phyloP scores from a whole-genome alignment of 2,888 invertebrate species.

The Diadromus collaris region DNA sequence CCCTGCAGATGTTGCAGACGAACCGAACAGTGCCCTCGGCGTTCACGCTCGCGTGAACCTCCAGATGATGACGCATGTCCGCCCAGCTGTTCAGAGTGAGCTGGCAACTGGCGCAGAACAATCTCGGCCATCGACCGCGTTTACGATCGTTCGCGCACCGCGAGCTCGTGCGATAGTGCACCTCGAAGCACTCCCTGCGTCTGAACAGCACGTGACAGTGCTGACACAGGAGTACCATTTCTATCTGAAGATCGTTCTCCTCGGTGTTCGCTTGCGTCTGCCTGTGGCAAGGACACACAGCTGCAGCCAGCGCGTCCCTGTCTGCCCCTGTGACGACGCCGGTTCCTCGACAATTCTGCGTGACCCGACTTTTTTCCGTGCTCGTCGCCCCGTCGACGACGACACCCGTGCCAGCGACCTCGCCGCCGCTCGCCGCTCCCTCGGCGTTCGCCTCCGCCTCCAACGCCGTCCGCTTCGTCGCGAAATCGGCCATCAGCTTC shows the following conservation, averaged over 20 bases:
- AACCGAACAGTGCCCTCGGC: conserved; percentile 67
- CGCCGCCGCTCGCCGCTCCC: neutral
- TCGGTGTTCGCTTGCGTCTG: conserved; percentile 55
- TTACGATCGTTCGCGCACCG: conserved; percentile 63
- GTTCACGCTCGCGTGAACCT: conserved; percentile 66
- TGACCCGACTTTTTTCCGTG: neutral
- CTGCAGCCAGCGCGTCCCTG: conserved; percentile 29
- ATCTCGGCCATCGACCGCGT: conserved; percentile 64
- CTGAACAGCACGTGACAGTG: conserved; percentile 72
- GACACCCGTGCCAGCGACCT: neutral
- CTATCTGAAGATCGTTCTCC: conserved; percentile 69
- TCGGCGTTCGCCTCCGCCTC: conserved; percentile 36
- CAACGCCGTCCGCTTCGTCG: neutral
- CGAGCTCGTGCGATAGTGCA: conserved; percentile 68
- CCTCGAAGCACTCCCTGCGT: conserved; percentile 73
- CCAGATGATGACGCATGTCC: conserved; percentile 71
- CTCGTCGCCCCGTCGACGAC: neutral
- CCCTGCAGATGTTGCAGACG: conserved; percentile 75
- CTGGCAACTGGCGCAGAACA: conserved; percentile 73
- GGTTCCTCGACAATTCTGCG: neutral
- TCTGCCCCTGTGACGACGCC: neutral
- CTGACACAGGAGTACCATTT: conserved; percentile 73
- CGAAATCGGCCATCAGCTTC: conserved; percentile 51
- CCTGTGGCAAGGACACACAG: conserved; percentile 72
- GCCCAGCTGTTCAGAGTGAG: conserved; percentile 65